phyloP scores from a whole-genome alignment of 1,140 invertebrate genomes.

The Caenorhabditis tropicalis region DNA sequence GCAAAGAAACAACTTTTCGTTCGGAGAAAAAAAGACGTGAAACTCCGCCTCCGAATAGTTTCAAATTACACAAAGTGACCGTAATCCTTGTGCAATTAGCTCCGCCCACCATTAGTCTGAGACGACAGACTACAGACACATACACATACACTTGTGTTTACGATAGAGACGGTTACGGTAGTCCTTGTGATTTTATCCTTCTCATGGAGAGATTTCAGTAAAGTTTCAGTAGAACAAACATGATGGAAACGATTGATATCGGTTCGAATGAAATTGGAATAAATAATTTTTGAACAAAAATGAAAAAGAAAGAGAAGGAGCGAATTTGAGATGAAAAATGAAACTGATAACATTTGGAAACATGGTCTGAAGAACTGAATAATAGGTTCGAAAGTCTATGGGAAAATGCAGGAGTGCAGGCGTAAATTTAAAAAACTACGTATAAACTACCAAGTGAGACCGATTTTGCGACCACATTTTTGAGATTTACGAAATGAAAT shows the following conservation, averaged over 20 bases:
- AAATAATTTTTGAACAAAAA: neutral
- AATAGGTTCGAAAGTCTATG: neutral
- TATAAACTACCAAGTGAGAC: no score
- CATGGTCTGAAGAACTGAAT: no score
- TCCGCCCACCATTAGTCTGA: neutral
- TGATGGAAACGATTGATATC: no score
- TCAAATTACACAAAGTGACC: slow-evolving; percentile 1
- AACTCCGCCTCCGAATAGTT: neutral
- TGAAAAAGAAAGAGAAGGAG: neutral
- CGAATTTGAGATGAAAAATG: neutral
- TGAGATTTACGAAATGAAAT: no score
- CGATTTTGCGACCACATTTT: no score
- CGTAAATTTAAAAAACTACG: no score
- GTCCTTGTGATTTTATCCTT: no score
- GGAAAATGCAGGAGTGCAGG: no score
- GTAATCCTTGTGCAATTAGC: neutral
- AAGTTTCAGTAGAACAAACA: neutral
- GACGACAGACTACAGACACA: no score
- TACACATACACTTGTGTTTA: no score
- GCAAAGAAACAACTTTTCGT: neutral
- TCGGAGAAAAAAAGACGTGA: neutral
- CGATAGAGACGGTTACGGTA: no score
- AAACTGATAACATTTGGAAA: neutral
- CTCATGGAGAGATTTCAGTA: no score
- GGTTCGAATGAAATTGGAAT: neutral